A percentile compares a stretch with the other conserved stretches of the same genome.
Evolutionary conservation across 2,888 invertebrate genomes (phyloP).

Genomic region (Heliconius sara): DNA sequence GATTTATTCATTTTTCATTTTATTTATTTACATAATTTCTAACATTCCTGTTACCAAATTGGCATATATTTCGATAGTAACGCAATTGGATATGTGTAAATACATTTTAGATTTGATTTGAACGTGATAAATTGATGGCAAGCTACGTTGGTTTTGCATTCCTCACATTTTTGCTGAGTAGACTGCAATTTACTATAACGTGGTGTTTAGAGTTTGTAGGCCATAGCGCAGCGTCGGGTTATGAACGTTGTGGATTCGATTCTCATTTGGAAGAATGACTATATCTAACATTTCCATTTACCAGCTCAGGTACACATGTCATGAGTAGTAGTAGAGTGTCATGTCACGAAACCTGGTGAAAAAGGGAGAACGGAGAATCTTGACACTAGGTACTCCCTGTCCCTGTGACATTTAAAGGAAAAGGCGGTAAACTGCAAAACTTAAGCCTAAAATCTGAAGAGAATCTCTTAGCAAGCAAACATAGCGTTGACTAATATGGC

Average conservation of each 20-base stretch:
- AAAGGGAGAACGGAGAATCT: not conserved
- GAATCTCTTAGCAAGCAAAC: conserved; percentile 1
- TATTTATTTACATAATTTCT: conserved; percentile 8
- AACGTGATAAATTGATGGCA: conserved; percentile 20
- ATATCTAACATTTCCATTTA: too few species aligned
- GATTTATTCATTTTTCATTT: not conserved
- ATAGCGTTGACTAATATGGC: conserved; percentile 19
- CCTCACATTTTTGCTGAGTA: not conserved
- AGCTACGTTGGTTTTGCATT: not conserved
- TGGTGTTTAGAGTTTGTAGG: not conserved
- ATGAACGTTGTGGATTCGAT: not conserved
- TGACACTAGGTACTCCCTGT: not conserved
- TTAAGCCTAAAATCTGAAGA: not conserved
- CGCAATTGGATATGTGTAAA: conserved; percentile 16
- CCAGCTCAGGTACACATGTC: too few species aligned
- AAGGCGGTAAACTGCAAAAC: not conserved
- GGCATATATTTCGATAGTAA: conserved; percentile 9
- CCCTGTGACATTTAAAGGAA: not conserved
- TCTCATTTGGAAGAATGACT: not conserved
- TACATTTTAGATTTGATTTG: conserved; percentile 13
- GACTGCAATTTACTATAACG: not conserved
- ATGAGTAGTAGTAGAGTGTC: too few species aligned
- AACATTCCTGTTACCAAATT: not conserved
- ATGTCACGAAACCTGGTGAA: too few species aligned
- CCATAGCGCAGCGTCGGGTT: not conserved